Percentiles rank a stretch among this genome's conserved stretches.
Evolutionary conservation across 2,888 invertebrate genomes (phyloP).

Genomic region (Opisthograptis luteolata): DNA sequence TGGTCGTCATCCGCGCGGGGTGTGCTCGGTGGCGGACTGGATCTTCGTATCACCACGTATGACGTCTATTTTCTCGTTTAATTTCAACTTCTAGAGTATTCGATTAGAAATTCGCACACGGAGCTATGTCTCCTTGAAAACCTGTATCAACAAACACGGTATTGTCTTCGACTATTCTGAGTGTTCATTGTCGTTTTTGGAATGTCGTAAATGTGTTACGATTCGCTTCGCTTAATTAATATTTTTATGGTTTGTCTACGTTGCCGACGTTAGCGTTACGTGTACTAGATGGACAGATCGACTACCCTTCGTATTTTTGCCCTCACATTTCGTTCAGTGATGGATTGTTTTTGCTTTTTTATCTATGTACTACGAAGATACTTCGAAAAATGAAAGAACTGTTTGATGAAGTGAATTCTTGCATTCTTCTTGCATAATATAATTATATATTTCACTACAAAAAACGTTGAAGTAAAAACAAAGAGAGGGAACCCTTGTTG

Average conservation of each 20-base stretch:
- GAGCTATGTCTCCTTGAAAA: slow-evolving; percentile 1
- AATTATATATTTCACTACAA: too few species aligned
- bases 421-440: too few species aligned
- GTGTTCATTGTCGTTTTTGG: background rate
- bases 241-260: background rate
- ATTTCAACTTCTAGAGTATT: background rate
- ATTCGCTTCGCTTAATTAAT: slow-evolving; percentile 1
- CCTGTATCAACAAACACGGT: slow-evolving; percentile 15
- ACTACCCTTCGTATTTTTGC: slow-evolving; percentile 5
- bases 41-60: background rate
- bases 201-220: background rate
- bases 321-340: slow-evolving; percentile 4
- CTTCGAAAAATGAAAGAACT: too few species aligned
- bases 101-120: background rate
- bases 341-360: slow-evolving; percentile 15
- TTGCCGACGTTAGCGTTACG: background rate
- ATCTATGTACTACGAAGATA: too few species aligned
- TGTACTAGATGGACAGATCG: background rate
- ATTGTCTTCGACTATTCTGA: background rate
- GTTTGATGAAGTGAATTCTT: too few species aligned
- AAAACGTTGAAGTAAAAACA: too few species aligned
- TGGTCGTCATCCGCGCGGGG: background rate
- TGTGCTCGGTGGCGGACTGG: background rate
- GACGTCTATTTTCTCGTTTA: slow-evolving; percentile 1
- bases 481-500: too few species aligned